phyloP scores from a whole-genome alignment of 2,113 vertebrate species.

The Dasyprocta punctata region DNA sequence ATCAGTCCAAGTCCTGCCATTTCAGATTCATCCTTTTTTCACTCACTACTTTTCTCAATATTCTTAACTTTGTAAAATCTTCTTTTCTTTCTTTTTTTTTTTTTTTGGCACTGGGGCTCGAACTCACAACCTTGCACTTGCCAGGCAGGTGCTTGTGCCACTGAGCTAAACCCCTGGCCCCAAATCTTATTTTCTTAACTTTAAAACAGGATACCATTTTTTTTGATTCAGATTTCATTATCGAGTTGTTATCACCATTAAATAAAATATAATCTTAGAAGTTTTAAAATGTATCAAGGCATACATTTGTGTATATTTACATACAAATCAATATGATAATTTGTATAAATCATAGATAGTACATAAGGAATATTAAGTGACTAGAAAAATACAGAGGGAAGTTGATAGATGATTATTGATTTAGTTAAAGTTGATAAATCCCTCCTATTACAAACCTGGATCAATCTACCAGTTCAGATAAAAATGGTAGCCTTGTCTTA shows the following conservation, averaged over 20 bases:
- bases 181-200: conserved; percentile 29
- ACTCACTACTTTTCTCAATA: background rate
- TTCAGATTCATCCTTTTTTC: background rate
- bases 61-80: background rate
- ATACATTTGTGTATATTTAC: background rate
- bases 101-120: too few relatives aligned
- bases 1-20: background rate
- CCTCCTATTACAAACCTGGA: background rate
- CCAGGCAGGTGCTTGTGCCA: too few relatives aligned
- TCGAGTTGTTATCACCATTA: background rate
- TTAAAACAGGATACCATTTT: background rate
- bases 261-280: background rate
- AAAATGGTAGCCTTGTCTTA: background rate
- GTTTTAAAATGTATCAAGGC: background rate
- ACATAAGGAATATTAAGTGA: background rate
- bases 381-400: background rate
- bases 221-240: background rate
- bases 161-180: too few relatives aligned
- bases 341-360: background rate
- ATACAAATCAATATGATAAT: background rate
- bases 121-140: too few relatives aligned
- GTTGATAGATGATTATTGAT: background rate
- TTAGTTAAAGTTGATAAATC: conserved; percentile 5
- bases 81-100: conserved; percentile 23
- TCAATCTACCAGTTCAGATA: background rate